These are phyloP conservation scores for Illadopsis cleaveri DNA, from an alignment of 2,113 vertebrate genomes.

Conservation along the genomic window DNA sequence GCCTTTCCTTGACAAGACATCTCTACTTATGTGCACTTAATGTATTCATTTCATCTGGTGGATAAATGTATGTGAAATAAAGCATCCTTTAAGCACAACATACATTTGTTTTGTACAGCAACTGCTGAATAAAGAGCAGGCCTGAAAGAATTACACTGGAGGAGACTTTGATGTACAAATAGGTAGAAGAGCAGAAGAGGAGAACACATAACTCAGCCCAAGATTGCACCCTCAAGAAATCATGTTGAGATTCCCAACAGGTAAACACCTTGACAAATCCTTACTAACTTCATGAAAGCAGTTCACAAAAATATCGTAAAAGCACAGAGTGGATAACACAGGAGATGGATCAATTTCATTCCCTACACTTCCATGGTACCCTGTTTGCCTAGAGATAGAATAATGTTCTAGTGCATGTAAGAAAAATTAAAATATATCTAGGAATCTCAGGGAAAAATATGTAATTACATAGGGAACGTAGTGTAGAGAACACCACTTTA, in stretches of 20 bases:
- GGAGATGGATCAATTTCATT: constrained; percentile 63
- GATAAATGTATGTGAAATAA: constrained; percentile 16
- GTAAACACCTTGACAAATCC: constrained; percentile 75
- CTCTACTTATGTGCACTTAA: neutral
- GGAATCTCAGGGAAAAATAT: neutral
- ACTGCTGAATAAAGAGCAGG: constrained; percentile 61
- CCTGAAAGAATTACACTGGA: constrained; percentile 65
- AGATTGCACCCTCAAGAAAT: constrained; percentile 79
- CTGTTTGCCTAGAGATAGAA: constrained; percentile 31
- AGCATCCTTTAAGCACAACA: constrained; percentile 33
- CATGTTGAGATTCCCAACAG: constrained; percentile 75
- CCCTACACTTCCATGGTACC: neutral
- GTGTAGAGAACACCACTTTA: neutral
- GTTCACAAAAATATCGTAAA: constrained; percentile 57
- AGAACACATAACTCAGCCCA: constrained; percentile 69
- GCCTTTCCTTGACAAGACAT: neutral
- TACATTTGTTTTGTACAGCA: constrained; percentile 56
- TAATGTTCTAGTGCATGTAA: neutral
- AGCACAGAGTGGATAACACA: constrained; percentile 61
- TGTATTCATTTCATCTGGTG: neutral
- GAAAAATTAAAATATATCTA: constrained; percentile 28
- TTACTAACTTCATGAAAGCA: constrained; percentile 67
- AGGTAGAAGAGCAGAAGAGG: constrained; percentile 32
- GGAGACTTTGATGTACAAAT: constrained; percentile 48
- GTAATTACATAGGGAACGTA: neutral